Conservation (phyloP, 1,140 invertebrate species). For the Nephotettix cincticeps region DNA sequence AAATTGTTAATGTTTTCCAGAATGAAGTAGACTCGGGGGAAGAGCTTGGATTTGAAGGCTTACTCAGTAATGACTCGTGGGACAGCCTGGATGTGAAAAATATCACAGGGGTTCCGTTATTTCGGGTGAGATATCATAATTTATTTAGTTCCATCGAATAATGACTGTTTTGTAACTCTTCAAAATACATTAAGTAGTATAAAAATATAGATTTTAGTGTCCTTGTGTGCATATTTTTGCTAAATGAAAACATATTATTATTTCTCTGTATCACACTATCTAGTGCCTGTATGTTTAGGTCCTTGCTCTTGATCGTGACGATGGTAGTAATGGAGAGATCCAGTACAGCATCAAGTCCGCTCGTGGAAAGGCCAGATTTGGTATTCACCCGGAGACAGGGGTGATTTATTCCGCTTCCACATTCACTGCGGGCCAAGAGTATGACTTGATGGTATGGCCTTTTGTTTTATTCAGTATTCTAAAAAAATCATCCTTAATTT, state of each 20-base stretch:
- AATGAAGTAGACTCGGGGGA: conserved; percentile 29
- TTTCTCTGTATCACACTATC: no score
- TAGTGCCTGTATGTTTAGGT: conserved; percentile 57
- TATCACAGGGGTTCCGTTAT: conserved; percentile 37
- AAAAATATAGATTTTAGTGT: no score
- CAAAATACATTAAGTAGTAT: no score
- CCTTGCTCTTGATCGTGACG: conserved; percentile 80
- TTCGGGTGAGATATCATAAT: conserved; percentile 36
- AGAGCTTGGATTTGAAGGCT: conserved; percentile 51
- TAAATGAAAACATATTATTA: no score
- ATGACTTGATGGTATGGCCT: conserved; percentile 75
- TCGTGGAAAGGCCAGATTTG: conserved; percentile 70
- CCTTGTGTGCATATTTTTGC: no score
- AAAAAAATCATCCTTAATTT: no score
- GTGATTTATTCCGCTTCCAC: conserved; percentile 69
- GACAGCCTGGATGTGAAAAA: conserved; percentile 45
- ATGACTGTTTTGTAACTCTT: no score
- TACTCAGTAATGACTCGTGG: conserved; percentile 62
- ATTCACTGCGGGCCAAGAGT: conserved; percentile 71
- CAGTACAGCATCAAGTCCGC: conserved; percentile 78
- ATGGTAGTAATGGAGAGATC: conserved; percentile 76
- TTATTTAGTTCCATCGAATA: no score
- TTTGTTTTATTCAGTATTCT: no score
- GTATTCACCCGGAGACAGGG: conserved; percentile 76
- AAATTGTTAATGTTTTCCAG: neutral